Evolutionary conservation across 2,888 invertebrate species (phyloP).

Genomic region (Drosophila neonasuta): DNA sequence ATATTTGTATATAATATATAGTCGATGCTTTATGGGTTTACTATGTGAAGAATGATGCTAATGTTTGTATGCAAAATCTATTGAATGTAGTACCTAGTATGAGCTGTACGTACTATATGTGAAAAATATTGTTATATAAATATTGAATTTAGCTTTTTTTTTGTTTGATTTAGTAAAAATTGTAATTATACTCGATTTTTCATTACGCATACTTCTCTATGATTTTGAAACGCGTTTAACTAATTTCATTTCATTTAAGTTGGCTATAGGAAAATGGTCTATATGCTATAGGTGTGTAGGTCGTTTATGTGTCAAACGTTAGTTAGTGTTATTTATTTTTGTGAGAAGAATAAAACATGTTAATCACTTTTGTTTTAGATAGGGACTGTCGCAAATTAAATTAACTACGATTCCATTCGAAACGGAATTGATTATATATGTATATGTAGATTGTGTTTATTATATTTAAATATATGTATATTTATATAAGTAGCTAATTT

Average conservation of each 20-base stretch:
- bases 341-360: constrained; percentile 53
- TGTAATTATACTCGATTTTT: constrained; percentile 17
- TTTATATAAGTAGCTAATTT: constrained; percentile 71
- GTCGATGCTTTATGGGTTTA: constrained; percentile 29
- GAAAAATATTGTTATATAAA: constrained; percentile 38
- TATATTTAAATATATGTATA: constrained; percentile 47
- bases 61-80: constrained; percentile 18
- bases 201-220: constrained; percentile 58
- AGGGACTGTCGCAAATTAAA: constrained; percentile 72
- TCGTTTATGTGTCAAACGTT: constrained; percentile 31
- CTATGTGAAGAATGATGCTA: constrained; percentile 49
- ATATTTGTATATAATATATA: constrained; percentile 16
- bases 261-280: constrained; percentile 69
- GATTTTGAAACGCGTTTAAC: constrained; percentile 73
- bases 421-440: constrained; percentile 35
- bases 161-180: constrained; percentile 36
- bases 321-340: constrained; percentile 36
- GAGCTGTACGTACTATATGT: constrained; percentile 25
- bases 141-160: constrained; percentile 39
- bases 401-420: constrained; percentile 61
- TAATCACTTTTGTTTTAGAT: constrained; percentile 64
- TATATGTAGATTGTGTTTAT: constrained; percentile 41
- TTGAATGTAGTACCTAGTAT: constrained; percentile 20
- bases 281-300: constrained; percentile 58
- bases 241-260: constrained; percentile 61